Evolutionary conservation across 2,888 invertebrate species (phyloP), one percentile per base, ranked within the genome.

Genomic region (Rhodophaea formosa): DNA sequence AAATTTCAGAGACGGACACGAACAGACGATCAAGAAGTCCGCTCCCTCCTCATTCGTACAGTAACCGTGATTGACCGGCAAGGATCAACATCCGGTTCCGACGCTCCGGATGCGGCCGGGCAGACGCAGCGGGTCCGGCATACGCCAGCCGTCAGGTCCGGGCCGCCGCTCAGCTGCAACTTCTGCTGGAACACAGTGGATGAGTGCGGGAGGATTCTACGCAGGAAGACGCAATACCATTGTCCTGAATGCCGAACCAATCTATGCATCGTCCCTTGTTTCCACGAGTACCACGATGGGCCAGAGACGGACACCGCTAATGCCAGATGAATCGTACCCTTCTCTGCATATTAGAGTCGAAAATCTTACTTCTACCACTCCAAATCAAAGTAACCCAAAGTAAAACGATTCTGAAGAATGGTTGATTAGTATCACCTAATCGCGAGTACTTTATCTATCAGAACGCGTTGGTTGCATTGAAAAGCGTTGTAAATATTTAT

Each of bases 101-200:
- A 70, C 3, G 70, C 70, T 49, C 69, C 71, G 10, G 47, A 10
- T 52, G 58, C 65, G 23, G 39, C 61, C 10, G 60, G 30, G 17
- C 73, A 73, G 30, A 63, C 80, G 2, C 77, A 74, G n/a, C 83
- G 96, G 59, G 95, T 95, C 52, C 95, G 95, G 73, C 97, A 97
- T 84, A 97, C 97, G 76, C 97, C 97, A 8, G 95, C 95, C 8
- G 94, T 96, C 15, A 91, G 97, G 56, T 94, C 95, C 8, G 97
- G 97, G 0, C 96, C 97, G 6, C 96, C 97, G 2, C 87, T 97
- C 62, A 96, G 96, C 67, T 97, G 97, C 85, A 97, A 97, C 86
- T 97, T 95, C 80, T 97, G 97, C 86, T 97, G 97, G 97, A 97
- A 97, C 80, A 96, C 97, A 0, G 95, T 96, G 49, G 97, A 97